Base-by-base conservation (phyloP, 2,797 vertebrate species). In the Harpagifer antarcticus region DNA sequence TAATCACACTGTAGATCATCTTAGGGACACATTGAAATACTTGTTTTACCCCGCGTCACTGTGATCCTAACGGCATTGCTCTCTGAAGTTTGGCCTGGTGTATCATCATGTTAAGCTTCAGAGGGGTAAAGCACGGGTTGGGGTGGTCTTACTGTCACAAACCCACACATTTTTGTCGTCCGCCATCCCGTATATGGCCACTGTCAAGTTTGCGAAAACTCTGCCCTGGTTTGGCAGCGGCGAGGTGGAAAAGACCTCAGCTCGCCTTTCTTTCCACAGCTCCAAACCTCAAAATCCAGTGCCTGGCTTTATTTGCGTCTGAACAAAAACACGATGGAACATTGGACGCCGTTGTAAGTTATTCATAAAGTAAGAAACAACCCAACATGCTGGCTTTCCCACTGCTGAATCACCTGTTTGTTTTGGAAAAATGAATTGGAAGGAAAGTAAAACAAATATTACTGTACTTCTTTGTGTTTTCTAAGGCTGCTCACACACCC, bases 331-430 rank as follows among this genome's bases (percentile, higher is more conserved):
- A 76, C 27, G 81, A 70, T 3, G 88, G 91, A 89, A 90, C 85
- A 64, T 85, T 92, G 86, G 87, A 75, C 67, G 2, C 48, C 37
- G 27, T 14, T 74, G 62, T 55, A 44, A 85, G 78, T 86, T 88
- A 79, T 88, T 91, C 88, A 83, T 71, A 82, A 86, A 83, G 63
- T 55, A 44, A 82, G 83, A 82, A 80, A 83, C 79, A 81, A 86
- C 72, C 71, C 68, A 60, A 78, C 81, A 82, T n/a, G 60, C 64
- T 65, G 78, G 49, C 60, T 14, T 76, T 68, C 74, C 79, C 72
- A 17, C 47, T 49, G 79, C 89, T 88, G 88, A 92, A 85, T 91
- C 89, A 92, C 91, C 87, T 90, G 90, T 82, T 91, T 91, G 90
- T 90, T 84, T 90, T 91, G 90, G 90, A 91, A 90, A 90, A 87